Conservation (phyloP, 2,113 vertebrate species). For the Pollimyrus isidori region DNA sequence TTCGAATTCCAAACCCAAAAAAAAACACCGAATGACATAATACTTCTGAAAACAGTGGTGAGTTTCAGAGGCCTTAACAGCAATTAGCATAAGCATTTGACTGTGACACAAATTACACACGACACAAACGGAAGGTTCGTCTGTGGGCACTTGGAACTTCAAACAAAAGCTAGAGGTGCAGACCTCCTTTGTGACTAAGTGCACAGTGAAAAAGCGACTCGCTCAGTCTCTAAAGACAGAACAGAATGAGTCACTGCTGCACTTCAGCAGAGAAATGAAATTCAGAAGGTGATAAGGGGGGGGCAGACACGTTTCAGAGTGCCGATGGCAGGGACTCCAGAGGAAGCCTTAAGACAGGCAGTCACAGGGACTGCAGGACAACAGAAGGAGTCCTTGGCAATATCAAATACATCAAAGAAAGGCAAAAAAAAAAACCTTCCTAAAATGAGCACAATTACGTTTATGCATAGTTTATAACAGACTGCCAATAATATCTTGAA, state of each 20-base stretch:
- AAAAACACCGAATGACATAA: not conserved
- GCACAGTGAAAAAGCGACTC: not conserved
- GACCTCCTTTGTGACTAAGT: slow-evolving; percentile 8
- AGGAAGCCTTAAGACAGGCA: not conserved
- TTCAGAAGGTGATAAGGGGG: not conserved
- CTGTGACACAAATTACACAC: not conserved
- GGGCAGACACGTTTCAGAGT: not conserved
- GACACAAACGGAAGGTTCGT: not conserved
- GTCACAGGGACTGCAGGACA: not conserved
- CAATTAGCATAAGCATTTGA: not conserved
- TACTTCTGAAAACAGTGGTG: not conserved
- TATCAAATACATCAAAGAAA: not conserved
- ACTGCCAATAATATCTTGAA: not conserved
- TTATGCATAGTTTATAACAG: not conserved
- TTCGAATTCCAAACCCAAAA: not conserved
- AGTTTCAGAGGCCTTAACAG: not conserved
- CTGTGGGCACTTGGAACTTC: not conserved
- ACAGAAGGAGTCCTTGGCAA: not conserved
- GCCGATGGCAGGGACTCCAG: not conserved
- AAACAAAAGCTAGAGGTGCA: not conserved
- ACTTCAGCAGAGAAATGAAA: not conserved
- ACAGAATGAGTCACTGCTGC: slow-evolving; percentile 3
- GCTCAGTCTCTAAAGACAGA: not conserved
- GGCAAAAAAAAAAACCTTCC: not conserved
- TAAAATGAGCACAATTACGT: not conserved